phyloP scores from a whole-genome alignment of 1,140 invertebrate genomes.

The Akabosia matsudoensis region DNA sequence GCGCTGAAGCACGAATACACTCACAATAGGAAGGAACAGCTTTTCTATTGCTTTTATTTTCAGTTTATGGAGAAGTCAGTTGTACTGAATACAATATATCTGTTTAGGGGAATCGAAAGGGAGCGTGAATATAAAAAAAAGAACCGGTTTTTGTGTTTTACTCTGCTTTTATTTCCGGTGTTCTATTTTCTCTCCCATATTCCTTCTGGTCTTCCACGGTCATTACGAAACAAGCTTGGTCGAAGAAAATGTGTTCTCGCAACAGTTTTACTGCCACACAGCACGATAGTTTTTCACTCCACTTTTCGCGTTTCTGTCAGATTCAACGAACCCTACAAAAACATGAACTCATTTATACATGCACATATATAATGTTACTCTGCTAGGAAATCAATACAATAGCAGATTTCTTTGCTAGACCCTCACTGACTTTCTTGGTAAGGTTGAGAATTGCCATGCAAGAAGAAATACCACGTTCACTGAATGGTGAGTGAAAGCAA shows the following conservation, averaged over 20 bases:
- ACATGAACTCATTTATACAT: not conserved
- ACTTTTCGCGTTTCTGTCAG: not conserved
- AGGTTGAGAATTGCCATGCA: not conserved
- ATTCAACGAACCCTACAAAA: not conserved
- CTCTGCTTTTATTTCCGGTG: constrained; percentile 18
- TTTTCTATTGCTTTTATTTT: not conserved
- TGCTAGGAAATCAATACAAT: not conserved
- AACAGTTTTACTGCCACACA: not conserved
- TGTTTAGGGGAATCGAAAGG: not conserved
- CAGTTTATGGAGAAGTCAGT: not conserved
- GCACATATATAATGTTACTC: not conserved
- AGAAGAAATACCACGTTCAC: not conserved
- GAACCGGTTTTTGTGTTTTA: not conserved
- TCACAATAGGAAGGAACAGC: not conserved
- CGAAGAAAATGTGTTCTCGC: too few relatives aligned
- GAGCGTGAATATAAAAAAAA: too few relatives aligned
- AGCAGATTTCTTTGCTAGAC: not conserved
- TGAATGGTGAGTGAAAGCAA: not conserved
- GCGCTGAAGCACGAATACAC: not conserved
- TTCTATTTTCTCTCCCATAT: not conserved
- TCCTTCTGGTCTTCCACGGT: not conserved
- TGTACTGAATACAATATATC: constrained; percentile 1
- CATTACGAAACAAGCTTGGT: not conserved
- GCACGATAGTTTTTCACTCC: not conserved
- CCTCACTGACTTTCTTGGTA: not conserved